Evolutionary conservation across 1,140 invertebrate species (phyloP), one percentile per base, ranked within the genome.

Genomic region (Heliothis virescens): DNA sequence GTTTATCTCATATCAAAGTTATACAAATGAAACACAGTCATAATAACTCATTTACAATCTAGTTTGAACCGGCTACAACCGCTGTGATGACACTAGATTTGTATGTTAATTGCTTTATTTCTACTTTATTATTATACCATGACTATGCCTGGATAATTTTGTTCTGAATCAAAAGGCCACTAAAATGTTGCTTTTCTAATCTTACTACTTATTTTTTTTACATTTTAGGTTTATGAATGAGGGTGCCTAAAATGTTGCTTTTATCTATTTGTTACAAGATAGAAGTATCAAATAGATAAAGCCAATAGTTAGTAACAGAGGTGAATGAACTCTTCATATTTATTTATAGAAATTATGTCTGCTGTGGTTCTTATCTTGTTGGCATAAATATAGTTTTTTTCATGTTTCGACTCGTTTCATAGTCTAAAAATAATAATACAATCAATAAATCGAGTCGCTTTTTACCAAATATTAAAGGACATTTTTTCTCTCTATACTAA

Each of bases 21-120:
- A 21, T 48, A 67, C 63, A 67, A 67, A 48, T 67, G 41, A 67
- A n/a, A 48, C 63, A 21, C 18, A 67, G 41, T 67, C 48, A 71
- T 71, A 71, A 71, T 53, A 71, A 53, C 47, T 71, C 67, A 53
- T 52, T 71, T 53, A 71, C 48, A 52, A 71, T 52, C 67, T 29
- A 16, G 67, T 71, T 71, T 52, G 3, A 53, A 53, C 67, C 29
- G 50, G 67, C 29, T 53, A 21, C 1, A 53, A 53, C 67, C 5
- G 11, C 48, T 13, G 5, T 41, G 41, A 71, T 71, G 67, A 53
- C 11, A 26, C 18, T 71, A 53, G 10, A 69, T 53, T 29, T 21
- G 3, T 71, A 71, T 71, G 67, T 50, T 71, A 53, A 71, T 71
- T 53, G 53, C 53, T 21, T 29, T 4, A 48, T 71, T 7, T 21